Conservation (phyloP, 2,888 invertebrate species). For the Pyrochroa serraticornis region DNA sequence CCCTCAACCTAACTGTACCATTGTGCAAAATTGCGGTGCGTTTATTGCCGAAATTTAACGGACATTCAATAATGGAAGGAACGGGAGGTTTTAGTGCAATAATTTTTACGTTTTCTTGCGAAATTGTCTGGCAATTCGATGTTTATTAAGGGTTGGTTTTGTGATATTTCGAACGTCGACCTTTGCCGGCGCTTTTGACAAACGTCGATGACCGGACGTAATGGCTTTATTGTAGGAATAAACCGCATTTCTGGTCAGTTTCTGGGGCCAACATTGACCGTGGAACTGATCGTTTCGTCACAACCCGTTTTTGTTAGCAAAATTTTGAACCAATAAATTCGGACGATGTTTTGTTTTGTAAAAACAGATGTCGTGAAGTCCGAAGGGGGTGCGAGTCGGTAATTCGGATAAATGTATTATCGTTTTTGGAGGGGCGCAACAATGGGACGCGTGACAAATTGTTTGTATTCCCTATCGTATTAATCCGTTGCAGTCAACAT, state of each 20-base stretch:
- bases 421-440: slow-evolving; percentile 47
- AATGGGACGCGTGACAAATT: slow-evolving; percentile 56
- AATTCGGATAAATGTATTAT: slow-evolving; percentile 55
- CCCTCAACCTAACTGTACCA: not conserved
- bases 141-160: slow-evolving; percentile 11
- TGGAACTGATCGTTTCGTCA: slow-evolving; percentile 43
- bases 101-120: slow-evolving; percentile 1
- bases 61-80: not conserved
- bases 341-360: not conserved
- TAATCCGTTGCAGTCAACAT: slow-evolving; percentile 56
- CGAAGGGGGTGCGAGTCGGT: slow-evolving; percentile 35
- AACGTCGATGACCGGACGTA: slow-evolving; percentile 9
- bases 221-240: slow-evolving; percentile 32
- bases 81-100: no score
- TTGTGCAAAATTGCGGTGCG: slow-evolving; percentile 15
- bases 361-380: slow-evolving; percentile 22
- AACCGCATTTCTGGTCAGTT: slow-evolving; percentile 44
- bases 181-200: slow-evolving; percentile 4
- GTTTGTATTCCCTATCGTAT: slow-evolving; percentile 56
- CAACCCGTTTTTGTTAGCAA: slow-evolving; percentile 30
- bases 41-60: not conserved
- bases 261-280: slow-evolving; percentile 37
- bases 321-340: not conserved
- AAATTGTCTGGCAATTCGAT: slow-evolving; percentile 8
- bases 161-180: slow-evolving; percentile 22